Conservation (phyloP, 2,888 invertebrate species). For the Esperia sulphurella region DNA sequence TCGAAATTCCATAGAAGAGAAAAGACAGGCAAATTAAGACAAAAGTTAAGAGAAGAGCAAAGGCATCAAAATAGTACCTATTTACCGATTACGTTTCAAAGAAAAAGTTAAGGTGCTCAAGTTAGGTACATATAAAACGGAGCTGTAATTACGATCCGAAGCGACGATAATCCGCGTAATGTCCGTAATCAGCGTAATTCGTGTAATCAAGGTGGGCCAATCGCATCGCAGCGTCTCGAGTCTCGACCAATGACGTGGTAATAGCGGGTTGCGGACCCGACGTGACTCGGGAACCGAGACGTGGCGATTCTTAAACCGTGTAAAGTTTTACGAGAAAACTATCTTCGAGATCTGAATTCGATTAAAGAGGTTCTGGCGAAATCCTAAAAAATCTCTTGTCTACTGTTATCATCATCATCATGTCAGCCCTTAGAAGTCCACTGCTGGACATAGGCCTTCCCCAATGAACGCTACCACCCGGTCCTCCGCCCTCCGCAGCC, state of each 20-base stretch:
- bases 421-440: no score
- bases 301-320: background rate
- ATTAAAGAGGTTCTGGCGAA: no score
- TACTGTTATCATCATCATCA: no score
- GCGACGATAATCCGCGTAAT: constrained; percentile 27
- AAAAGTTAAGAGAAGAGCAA: background rate
- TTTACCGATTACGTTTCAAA: background rate
- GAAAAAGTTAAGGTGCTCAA: background rate
- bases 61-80: background rate
- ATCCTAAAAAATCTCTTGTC: no score
- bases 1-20: no score
- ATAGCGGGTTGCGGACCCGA: constrained; percentile 18
- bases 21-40: background rate
- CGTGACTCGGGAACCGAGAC: constrained; percentile 14
- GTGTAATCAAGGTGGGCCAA: constrained; percentile 22
- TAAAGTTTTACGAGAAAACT: background rate
- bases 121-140: constrained; percentile 7
- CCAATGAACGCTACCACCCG: no score
- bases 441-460: no score
- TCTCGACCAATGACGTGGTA: constrained; percentile 29
- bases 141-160: constrained; percentile 18
- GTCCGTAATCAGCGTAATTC: constrained; percentile 30
- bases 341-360: no score
- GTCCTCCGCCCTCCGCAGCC: no score
- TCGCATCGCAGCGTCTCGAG: constrained; percentile 6